These are phyloP conservation scores for Pteronura brasiliensis DNA, from an alignment of 2,113 vertebrate genomes.

Conservation along the genomic window DNA sequence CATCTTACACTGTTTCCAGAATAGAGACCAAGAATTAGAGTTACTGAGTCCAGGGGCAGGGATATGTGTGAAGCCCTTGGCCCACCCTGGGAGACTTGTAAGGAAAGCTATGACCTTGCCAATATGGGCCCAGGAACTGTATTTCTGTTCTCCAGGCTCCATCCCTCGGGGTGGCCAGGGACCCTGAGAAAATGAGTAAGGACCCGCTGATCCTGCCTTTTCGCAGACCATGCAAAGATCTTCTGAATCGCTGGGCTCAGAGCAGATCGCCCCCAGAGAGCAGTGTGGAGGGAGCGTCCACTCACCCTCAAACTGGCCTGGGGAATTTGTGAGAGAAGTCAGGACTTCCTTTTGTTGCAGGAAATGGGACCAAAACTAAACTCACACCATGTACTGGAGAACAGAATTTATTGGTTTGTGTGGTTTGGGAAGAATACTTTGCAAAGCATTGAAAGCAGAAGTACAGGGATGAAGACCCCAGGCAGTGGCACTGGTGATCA, in stretches of 20 bases:
- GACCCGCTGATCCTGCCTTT: neutral
- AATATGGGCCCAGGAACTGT: neutral
- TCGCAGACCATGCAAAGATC: neutral
- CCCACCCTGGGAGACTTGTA: neutral
- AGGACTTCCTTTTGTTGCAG: neutral
- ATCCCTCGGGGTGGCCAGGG: no score
- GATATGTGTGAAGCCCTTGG: neutral
- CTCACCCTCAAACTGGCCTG: neutral
- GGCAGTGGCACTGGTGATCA: neutral
- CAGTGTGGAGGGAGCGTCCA: neutral
- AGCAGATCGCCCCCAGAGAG: neutral
- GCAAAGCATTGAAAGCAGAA: neutral
- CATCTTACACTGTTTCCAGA: neutral
- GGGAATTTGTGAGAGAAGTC: neutral
- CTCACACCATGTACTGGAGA: neutral
- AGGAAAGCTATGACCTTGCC: neutral
- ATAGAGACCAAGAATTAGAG: neutral
- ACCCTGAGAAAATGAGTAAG: neutral
- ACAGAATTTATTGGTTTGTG: neutral
- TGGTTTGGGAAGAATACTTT: neutral
- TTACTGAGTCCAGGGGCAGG: neutral
- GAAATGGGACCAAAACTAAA: neutral
- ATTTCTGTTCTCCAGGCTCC: neutral
- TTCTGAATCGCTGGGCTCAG: neutral
- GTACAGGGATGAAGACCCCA: neutral